Evolutionary conservation across 2,888 invertebrate species (phyloP).

Genomic region (Drosophila prolongata): DNA sequence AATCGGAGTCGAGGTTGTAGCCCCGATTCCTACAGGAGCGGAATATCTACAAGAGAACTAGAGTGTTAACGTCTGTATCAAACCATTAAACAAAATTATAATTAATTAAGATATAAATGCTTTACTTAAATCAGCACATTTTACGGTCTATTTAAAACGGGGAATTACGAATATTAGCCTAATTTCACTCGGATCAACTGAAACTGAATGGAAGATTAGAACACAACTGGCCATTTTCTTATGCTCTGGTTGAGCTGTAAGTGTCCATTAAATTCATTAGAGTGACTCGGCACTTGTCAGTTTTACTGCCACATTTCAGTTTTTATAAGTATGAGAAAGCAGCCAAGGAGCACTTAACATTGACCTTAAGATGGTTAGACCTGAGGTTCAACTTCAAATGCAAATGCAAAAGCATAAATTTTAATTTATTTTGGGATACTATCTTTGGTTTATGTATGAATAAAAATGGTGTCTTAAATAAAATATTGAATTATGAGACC

Average conservation of each 20-base stretch:
- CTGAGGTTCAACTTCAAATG: background rate
- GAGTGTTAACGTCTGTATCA: background rate
- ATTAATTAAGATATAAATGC: background rate
- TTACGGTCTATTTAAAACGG: background rate
- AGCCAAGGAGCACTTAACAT: conserved; percentile 2
- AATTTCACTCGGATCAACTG: conserved; percentile 21
- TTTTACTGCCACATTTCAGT: conserved; percentile 17
- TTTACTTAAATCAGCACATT: background rate
- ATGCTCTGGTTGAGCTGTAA: conserved; percentile 15
- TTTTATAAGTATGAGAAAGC: conserved; percentile 3
- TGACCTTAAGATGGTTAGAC: conserved; percentile 4
- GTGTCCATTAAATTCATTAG: conserved; percentile 13
- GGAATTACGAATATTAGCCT: conserved; percentile 6
- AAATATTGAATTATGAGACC: no score
- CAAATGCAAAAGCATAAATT: background rate
- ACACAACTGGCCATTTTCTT: conserved; percentile 6
- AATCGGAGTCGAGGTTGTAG: conserved; percentile 8
- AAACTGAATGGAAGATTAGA: conserved; percentile 7
- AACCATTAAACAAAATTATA: background rate
- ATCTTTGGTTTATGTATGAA: no score
- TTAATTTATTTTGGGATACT: no score
- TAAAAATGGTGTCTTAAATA: no score
- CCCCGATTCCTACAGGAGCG: conserved; percentile 16
- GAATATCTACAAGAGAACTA: background rate
- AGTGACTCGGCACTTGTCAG: conserved; percentile 18